Conservation (phyloP, 2,797 vertebrate species). For the Danio choprae region DNA sequence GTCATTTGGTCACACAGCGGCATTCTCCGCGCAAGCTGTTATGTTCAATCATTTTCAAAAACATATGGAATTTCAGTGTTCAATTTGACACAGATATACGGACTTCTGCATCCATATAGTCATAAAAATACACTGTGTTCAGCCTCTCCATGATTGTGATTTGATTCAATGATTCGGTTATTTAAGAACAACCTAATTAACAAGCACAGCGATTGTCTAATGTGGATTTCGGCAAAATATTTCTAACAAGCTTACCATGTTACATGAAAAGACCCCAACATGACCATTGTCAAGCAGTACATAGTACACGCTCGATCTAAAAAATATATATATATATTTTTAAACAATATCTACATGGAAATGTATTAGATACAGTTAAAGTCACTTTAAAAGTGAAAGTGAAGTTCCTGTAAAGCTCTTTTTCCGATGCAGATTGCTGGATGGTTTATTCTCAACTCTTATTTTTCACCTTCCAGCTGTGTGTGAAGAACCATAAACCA, state of each 20-base stretch:
- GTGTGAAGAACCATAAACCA: neutral
- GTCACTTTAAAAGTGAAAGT: no score
- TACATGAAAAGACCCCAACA: neutral
- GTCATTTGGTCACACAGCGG: conserved; percentile 35
- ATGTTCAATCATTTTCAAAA: neutral
- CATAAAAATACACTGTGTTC: neutral
- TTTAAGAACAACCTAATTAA: neutral
- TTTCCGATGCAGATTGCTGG: conserved; percentile 8
- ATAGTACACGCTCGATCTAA: neutral
- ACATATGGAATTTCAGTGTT: conserved; percentile 20
- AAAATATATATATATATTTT: neutral
- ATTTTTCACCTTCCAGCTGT: neutral
- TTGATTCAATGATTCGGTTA: neutral
- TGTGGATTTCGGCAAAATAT: neutral
- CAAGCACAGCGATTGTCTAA: neutral
- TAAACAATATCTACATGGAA: neutral
- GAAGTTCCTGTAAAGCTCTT: no score
- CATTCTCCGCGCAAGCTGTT: neutral
- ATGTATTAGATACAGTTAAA: neutral
- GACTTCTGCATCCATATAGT: conserved; percentile 1
- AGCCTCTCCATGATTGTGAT: conserved; percentile 6
- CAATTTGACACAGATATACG: conserved; percentile 1
- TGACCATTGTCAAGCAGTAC: neutral
- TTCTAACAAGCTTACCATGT: neutral
- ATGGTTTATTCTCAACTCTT: neutral